These are phyloP conservation scores for Sisyra nigra DNA, from an alignment of 2,888 invertebrate species.

Conservation along the genomic window DNA sequence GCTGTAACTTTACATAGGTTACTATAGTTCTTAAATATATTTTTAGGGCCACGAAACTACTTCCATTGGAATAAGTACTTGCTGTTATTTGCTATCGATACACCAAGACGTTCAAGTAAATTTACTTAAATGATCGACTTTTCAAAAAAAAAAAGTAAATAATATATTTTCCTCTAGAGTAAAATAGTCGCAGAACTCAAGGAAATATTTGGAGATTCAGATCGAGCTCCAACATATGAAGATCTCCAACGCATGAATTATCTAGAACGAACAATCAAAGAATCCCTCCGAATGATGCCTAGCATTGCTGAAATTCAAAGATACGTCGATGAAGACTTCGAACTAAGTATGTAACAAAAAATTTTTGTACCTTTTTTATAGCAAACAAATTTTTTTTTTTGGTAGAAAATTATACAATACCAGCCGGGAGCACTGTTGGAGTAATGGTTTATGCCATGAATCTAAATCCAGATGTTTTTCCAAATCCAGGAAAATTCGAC, in stretches of 20 bases:
- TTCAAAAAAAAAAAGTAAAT: too few relatives aligned
- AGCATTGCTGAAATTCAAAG: background rate
- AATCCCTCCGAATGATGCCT: background rate
- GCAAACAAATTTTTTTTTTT: background rate
- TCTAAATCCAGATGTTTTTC: slow-evolving; percentile 23
- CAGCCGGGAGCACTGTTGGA: background rate
- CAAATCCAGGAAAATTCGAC: slow-evolving; percentile 28
- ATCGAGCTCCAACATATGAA: background rate
- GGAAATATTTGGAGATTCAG: slow-evolving; percentile 1
- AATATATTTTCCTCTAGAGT: background rate
- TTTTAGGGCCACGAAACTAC: slow-evolving; percentile 4
- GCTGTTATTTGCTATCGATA: background rate
- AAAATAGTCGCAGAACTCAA: slow-evolving; percentile 3
- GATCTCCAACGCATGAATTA: slow-evolving; percentile 1
- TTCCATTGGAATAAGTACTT: background rate
- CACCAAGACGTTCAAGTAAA: background rate
- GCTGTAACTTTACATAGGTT: too few relatives aligned
- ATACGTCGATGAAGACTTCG: background rate
- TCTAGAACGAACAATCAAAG: slow-evolving; percentile 5
- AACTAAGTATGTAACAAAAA: background rate
- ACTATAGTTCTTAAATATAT: too few relatives aligned
- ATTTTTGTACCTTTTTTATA: too few relatives aligned
- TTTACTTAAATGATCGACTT: too few relatives aligned
- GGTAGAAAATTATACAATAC: slow-evolving; percentile 1
- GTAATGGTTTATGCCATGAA: slow-evolving; percentile 16